Evolutionary conservation across 2,797 vertebrate species (phyloP).

Genomic region (Catharus ustulatus): DNA sequence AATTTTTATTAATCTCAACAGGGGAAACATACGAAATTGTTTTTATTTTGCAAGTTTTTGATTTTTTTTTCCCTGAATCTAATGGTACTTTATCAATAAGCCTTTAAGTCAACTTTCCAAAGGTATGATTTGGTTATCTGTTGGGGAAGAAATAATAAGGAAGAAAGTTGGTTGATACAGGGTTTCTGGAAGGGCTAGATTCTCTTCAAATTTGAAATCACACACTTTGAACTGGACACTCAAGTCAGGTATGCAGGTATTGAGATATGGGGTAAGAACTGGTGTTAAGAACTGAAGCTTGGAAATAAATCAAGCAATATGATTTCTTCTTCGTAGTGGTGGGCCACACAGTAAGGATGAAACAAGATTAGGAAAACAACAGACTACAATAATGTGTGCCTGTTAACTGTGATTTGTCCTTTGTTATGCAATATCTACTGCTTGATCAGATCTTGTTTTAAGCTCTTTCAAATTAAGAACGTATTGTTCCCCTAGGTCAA

Average conservation of each 20-base stretch:
- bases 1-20: neutral
- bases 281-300: accelerated
- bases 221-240: neutral
- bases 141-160: neutral
- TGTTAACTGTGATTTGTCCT: neutral
- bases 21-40: neutral
- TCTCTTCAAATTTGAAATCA: neutral
- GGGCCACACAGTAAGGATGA: neutral
- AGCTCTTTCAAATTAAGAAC: neutral
- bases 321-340: neutral
- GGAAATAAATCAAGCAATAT: neutral
- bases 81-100: neutral
- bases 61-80: accelerated
- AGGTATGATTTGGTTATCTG: neutral
- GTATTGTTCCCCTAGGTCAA: neutral
- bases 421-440: neutral
- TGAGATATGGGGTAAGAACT: neutral
- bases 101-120: neutral
- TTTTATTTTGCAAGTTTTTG: neutral
- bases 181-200: neutral
- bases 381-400: neutral
- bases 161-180: neutral
- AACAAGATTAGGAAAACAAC: neutral
- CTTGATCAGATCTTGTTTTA: neutral
- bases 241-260: neutral